A percentile compares a stretch with the other conserved stretches of the same genome.
Evolutionary conservation across 1,140 invertebrate genomes (phyloP).

Genomic region (Atta cephalotes): DNA sequence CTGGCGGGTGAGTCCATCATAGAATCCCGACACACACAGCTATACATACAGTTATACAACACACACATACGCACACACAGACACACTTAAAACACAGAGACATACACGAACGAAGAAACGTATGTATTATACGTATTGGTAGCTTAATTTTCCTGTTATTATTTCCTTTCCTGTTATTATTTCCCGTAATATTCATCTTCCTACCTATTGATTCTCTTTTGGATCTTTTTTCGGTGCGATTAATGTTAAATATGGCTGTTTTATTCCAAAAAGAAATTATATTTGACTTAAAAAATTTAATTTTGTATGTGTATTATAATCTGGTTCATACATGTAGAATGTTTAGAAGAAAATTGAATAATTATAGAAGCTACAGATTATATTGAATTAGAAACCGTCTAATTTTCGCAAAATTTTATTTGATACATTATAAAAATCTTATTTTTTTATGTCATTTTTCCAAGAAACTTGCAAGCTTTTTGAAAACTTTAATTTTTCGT

Average conservation of each 20-base stretch:
- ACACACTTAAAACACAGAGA: not conserved
- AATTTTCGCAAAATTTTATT: constrained; percentile 8
- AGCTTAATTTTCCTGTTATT: constrained; percentile 36
- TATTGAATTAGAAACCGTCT: not conserved
- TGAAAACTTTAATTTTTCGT: too few relatives aligned
- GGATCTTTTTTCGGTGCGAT: not conserved
- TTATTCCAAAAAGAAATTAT: not conserved
- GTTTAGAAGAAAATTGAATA: not conserved
- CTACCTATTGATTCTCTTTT: constrained; percentile 25
- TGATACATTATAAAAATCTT: not conserved
- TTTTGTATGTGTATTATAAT: not conserved
- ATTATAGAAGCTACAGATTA: not conserved
- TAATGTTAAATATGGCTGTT: not conserved
- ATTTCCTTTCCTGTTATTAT: not conserved
- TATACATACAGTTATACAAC: not conserved
- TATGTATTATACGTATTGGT: constrained; percentile 1
- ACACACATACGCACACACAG: constrained; percentile 1
- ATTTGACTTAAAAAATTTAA: not conserved
- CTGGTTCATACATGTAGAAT: not conserved
- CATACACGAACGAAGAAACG: constrained; percentile 6
- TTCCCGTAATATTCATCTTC: not conserved
- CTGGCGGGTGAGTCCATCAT: constrained; percentile 86
- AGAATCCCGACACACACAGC: constrained; percentile 62
- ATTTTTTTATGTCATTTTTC: not conserved
- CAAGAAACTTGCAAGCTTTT: not conserved